Conservation (phyloP, 35 echinoderm and acorn worm species). For the Anneissia japonica region DNA sequence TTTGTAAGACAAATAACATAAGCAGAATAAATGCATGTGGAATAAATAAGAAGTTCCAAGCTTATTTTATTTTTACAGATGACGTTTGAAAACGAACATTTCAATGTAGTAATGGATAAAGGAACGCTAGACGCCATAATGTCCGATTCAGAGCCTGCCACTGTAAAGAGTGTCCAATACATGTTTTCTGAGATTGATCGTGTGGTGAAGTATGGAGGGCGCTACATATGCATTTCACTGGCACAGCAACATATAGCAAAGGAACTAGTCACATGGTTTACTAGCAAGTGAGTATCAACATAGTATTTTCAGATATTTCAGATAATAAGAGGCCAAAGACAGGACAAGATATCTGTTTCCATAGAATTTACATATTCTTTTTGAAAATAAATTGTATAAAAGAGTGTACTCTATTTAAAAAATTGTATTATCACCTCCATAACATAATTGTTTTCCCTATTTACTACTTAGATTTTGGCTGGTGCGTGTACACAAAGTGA, state of each 20-base stretch:
- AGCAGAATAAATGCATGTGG: too few species aligned
- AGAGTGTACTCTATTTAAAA: background rate
- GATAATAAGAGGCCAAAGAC: too few species aligned
- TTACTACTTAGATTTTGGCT: conserved; percentile 63
- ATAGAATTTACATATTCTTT: background rate
- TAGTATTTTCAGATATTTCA: too few species aligned
- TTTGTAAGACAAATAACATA: too few species aligned
- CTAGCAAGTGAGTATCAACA: conserved; percentile 58
- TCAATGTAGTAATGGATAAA: conserved; percentile 81
- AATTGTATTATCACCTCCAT: background rate
- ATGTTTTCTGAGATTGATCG: conserved; percentile 71
- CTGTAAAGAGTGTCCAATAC: background rate
- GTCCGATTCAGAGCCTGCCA: conserved; percentile 11
- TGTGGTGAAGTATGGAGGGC: conserved; percentile 67
- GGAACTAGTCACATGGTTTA: conserved; percentile 53
- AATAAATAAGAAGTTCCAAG: too few species aligned
- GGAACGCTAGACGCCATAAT: conserved; percentile 63
- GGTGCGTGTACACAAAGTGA: conserved; percentile 59
- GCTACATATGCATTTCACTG: conserved; percentile 76
- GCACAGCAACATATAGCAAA: conserved; percentile 58
- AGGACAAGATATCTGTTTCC: background rate
- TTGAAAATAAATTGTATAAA: background rate
- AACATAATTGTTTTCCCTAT: background rate
- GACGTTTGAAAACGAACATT: conserved; percentile 56
- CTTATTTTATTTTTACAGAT: conserved; percentile 56